Percentiles rank a stretch among this genome's conserved stretches.
phyloP scores from a whole-genome alignment of 2,797 vertebrate species.

The Chelon auratus region DNA sequence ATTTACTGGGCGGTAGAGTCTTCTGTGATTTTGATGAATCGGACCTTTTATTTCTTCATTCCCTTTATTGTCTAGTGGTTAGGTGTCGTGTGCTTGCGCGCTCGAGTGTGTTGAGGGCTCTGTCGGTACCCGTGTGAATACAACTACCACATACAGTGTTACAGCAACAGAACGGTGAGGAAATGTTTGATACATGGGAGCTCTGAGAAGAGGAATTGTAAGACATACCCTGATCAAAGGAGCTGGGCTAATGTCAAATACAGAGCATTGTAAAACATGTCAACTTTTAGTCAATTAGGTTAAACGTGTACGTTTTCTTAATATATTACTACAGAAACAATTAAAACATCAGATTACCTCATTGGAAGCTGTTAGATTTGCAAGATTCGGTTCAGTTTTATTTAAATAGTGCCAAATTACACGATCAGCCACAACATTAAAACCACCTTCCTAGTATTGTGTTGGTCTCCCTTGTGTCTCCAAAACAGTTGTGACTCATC shows the following conservation, averaged over 20 bases:
- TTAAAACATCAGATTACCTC: too few relatives aligned
- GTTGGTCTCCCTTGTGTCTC: too few relatives aligned
- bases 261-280: too few relatives aligned
- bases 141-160: constrained; percentile 32
- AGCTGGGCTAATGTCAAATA: not conserved
- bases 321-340: too few relatives aligned
- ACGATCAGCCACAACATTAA: too few relatives aligned
- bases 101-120: constrained; percentile 54
- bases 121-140: constrained; percentile 46
- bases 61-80: constrained; percentile 85
- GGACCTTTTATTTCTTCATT: constrained; percentile 89
- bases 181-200: constrained; percentile 14
- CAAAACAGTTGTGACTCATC: too few relatives aligned
- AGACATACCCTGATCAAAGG: constrained; percentile 8
- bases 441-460: too few relatives aligned
- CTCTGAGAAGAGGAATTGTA: not conserved
- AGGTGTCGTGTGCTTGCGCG: constrained; percentile 59
- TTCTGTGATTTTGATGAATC: constrained; percentile 89
- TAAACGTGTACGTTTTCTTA: too few relatives aligned
- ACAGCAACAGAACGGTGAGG: constrained; percentile 28
- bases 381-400: too few relatives aligned
- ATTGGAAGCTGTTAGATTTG: too few relatives aligned
- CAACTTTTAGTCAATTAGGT: too few relatives aligned
- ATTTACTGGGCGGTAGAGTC: constrained; percentile 88
- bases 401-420: too few relatives aligned